Evolutionary conservation across 2,797 vertebrate genomes (phyloP), one percentile per base, ranked within the genome.

Genomic region (Thripadectes ignobilis): DNA sequence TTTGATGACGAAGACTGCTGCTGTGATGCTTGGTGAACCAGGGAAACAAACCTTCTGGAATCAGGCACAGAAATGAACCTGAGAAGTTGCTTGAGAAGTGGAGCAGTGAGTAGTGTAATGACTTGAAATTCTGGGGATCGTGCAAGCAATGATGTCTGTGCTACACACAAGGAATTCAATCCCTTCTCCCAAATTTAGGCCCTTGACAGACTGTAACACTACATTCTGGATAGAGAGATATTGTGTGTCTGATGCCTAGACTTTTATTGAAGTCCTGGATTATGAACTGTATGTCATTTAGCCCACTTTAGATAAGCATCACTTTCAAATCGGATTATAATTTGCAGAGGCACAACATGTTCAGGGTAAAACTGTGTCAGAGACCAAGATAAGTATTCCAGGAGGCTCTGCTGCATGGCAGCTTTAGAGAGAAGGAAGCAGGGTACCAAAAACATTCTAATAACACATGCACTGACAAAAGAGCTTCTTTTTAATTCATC

Each of bases 291-390:
- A 93, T 95, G 8, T 88, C 78, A 92, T 90, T 96, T 93, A 92
- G 46, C 52, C 85, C 73, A 88, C 83, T 95, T 95, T 45, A 93
- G 96, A 95, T 96, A 93, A 93, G 54, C 45, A 94, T 96, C 92
- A 14, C 54, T 94, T 97, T 84, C 89, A 94, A 96, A 97, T 93
- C 16, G 12, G 96, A 95, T 97, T 97, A 94, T 91, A 93, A 96
- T 95, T 95, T 82, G 78, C 86, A 86, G 89, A 95, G 49, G 91
- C 74, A 91, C 80, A 88, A 82, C 32, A 71, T 71, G 66, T 95
- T 96, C 84, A 65, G 78, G 76, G 72, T 32, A 85, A 73, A 94
- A 88, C 78, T 16, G 1, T 92, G 83, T 88, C 93, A 96, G 67
- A 69, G 62, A 79, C 52, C 14, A n/a, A 86, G 92, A 91, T 95